Base-by-base conservation (phyloP, 2,797 vertebrate species). In the Spheniscus humboldti region DNA sequence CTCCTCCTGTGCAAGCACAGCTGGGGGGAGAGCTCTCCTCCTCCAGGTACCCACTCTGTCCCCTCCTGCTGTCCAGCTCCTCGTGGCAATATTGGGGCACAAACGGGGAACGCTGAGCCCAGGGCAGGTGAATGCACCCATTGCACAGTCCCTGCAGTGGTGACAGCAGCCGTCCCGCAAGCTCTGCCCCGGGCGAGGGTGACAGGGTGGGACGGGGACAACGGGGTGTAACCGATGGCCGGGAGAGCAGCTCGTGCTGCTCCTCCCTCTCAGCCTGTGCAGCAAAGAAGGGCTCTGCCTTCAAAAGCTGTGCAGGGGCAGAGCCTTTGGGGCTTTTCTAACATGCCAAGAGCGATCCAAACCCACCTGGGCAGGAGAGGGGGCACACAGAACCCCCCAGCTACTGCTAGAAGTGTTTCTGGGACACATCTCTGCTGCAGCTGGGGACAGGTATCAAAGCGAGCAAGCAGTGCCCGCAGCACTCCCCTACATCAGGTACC, bases 301-400 rank as follows among this genome's bases (percentile, higher is more conserved):
- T 52, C n/a, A 30, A 37, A 50, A 55, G 24, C 56, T 31, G 20
- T 5, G 39, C 5, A 6, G 25, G 19, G 48, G 11, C 48, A 60
- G 31, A 75, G 23, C 15, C 30, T 68, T 16, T 18, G 68, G 68
- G 52, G 18, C 11, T 52, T 56, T 33, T 13, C 35, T 31, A 14
- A 31, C 6, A 0, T 2, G 10, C 66, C 71, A 13, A 27, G 48
- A n/a, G 18, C 0, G 2, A 53, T 11, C 56, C 73, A 60, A 87
- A 62, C 47, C 78, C 41, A 1, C 18, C 48, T 0, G 10, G 39
- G 56, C 7, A 50, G 62, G 18, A 66, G 45, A 45, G 31, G 13
- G 23, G 63, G 53, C 18, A 47, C 8, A 3, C 3, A 12, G 27
- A 24, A n/a, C 14, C 14, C 11, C n/a, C 18, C 13, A 35, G 41